Conservation (phyloP, 2,888 invertebrate species). For the Acrobasis consociella region DNA sequence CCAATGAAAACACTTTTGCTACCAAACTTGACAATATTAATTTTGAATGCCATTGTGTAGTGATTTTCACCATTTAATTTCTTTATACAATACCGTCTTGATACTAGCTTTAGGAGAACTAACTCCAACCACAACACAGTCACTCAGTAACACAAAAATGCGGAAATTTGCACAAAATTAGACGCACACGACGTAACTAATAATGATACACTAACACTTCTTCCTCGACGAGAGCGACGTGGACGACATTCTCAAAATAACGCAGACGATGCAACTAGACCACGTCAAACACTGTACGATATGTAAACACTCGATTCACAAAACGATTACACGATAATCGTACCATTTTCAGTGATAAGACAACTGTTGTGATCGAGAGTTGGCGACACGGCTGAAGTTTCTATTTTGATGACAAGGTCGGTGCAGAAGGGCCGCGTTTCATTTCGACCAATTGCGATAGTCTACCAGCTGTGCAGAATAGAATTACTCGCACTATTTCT, state of each 20-base stretch:
- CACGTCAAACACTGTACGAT: constrained; percentile 60
- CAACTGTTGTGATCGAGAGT: constrained; percentile 48
- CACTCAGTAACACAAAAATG: constrained; percentile 6
- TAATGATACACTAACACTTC: constrained; percentile 72
- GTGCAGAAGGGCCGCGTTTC: constrained; percentile 64
- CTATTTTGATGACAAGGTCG: constrained; percentile 54
- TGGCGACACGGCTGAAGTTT: constrained; percentile 58
- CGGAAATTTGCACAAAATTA: constrained; percentile 25
- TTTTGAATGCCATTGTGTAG: too few species aligned
- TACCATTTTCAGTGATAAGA: constrained; percentile 80
- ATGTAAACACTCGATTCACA: constrained; percentile 61
- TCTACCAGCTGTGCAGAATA: constrained; percentile 26
- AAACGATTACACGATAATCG: constrained; percentile 69
- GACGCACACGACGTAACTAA: constrained; percentile 36
- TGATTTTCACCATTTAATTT: too few species aligned
- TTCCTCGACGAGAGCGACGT: constrained; percentile 63
- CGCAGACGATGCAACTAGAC: constrained; percentile 51
- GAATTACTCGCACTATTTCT: neutral
- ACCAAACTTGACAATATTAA: too few species aligned
- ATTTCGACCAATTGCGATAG: constrained; percentile 52
- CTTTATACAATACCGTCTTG: neutral
- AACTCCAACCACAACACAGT: neutral
- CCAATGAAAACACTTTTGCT: too few species aligned
- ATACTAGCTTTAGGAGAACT: neutral
- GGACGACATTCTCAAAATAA: constrained; percentile 73